Evolutionary conservation across 2,888 invertebrate species (phyloP), one percentile per base, ranked within the genome.

Genomic region (Cataglyphis altisquamis): DNA sequence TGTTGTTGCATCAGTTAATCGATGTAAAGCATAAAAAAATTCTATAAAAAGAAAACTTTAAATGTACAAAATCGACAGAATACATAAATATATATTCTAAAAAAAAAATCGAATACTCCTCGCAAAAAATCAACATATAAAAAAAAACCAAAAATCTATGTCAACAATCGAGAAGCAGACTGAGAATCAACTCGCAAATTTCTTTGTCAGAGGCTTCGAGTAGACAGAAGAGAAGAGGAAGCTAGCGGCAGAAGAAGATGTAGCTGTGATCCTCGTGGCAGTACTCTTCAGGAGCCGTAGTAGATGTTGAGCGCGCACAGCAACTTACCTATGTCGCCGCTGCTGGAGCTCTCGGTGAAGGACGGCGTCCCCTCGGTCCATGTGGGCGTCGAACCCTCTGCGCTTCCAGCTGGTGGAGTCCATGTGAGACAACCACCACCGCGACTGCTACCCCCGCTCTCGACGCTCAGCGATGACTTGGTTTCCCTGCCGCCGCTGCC

Each of bases 331-430:
- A 97, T 97, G 95, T 98, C 98, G 91, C 97, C 97, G 95, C 98
- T 98, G 95, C 98, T 98, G 95, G 99, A 99, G 92, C 99, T 99
- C 95, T 99, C 98, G 57, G 99, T 99, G 95, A 98, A 99, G 94
- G 98, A 98, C 85, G 99, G 99, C 90, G 99, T 99, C 92, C 99
- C 99, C 96, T 99, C 99, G 68, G 99, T 99, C 98, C 99, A 99
- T 63, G 99, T 99, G n/a, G 99, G 99, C 57, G 99, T 99, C 9
- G 98, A 98, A 60, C 98, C 98, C 95, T 98, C 98, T 81, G 97
- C 97, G 66, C 98, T 98, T 12, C 94, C 94, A 68, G 97, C 97
- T 1, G 98, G 98, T 36, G 98, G 98, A 25, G 98, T 98, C 98
- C 98, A 98, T 88, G 97, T 96, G 52, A 95, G 89, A 41, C 93